Evolutionary conservation across 2,797 vertebrate species (phyloP).

Genomic region (Paguma larvata): DNA sequence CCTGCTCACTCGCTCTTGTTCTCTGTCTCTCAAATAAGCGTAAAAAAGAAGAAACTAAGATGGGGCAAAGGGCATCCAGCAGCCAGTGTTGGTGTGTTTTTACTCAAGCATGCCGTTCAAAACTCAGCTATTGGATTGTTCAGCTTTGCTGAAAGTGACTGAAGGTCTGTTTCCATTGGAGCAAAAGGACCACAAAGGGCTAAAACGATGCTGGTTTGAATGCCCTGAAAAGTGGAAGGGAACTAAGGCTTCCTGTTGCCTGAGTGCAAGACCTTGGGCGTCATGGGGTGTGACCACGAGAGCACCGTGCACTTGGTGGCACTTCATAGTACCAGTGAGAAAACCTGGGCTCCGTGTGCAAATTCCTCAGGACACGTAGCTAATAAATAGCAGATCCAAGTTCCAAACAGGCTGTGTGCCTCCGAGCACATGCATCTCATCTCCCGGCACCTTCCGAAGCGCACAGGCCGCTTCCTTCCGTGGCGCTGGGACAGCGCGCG

Average conservation of each 20-base stretch:
- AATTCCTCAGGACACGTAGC: neutral
- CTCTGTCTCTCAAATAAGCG: too few species aligned
- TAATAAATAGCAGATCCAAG: accelerated
- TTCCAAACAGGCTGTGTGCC: neutral
- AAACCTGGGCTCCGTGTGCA: neutral
- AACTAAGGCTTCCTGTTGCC: accelerated
- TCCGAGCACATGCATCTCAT: accelerated
- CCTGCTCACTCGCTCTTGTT: too few species aligned
- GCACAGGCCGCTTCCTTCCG: accelerated
- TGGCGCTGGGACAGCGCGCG: accelerated
- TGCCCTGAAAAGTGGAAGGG: accelerated
- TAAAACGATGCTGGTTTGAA: neutral
- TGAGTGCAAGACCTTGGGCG: accelerated
- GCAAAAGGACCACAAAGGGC: neutral
- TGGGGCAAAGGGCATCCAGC: accelerated
- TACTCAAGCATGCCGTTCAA: neutral
- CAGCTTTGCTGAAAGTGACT: neutral
- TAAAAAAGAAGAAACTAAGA: neutral
- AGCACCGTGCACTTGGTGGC: accelerated
- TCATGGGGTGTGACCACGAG: accelerated
- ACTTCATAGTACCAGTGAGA: neutral
- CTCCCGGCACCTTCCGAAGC: accelerated
- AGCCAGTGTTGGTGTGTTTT: neutral
- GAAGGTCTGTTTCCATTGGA: accelerated
- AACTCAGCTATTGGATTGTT: too few species aligned